Conservation (phyloP, 1,140 invertebrate species). For the Heliconius nattereri region DNA sequence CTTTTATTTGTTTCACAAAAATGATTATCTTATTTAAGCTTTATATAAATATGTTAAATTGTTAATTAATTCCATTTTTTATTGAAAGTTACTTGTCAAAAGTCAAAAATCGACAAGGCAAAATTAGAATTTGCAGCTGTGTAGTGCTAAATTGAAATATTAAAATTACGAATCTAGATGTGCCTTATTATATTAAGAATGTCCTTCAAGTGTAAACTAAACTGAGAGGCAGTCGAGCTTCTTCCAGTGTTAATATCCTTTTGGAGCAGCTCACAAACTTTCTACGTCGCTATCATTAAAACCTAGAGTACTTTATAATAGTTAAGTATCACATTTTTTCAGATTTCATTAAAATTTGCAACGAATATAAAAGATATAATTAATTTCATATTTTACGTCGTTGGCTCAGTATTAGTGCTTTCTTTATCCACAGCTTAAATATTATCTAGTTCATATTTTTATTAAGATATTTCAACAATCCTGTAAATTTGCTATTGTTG, state of each 20-base stretch:
- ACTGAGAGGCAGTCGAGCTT: neutral
- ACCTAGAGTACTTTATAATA: neutral
- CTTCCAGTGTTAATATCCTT: slow-evolving; percentile 4
- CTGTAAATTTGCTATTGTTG: slow-evolving; percentile 35
- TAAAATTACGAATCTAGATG: neutral
- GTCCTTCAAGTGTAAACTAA: neutral
- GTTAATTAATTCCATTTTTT: too few species aligned
- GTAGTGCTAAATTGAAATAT: neutral
- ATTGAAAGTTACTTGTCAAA: too few species aligned
- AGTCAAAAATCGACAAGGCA: too few species aligned
- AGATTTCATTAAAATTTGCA: neutral
- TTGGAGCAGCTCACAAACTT: neutral
- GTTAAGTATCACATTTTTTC: neutral
- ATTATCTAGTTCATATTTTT: neutral
- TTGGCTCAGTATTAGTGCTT: neutral
- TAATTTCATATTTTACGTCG: neutral
- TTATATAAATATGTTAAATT: neutral
- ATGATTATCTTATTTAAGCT: neutral
- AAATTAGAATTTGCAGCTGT: too few species aligned
- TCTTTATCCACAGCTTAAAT: too few species aligned
- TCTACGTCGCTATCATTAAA: slow-evolving; percentile 12
- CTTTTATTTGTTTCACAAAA: neutral
- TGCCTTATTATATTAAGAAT: slow-evolving; percentile 3
- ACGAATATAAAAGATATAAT: slow-evolving; percentile 4
- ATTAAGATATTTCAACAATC: neutral